These are phyloP conservation scores for Scolanthus callimorphus DNA, from an alignment of 92 coral and sea anemone species.

Conservation along the genomic window DNA sequence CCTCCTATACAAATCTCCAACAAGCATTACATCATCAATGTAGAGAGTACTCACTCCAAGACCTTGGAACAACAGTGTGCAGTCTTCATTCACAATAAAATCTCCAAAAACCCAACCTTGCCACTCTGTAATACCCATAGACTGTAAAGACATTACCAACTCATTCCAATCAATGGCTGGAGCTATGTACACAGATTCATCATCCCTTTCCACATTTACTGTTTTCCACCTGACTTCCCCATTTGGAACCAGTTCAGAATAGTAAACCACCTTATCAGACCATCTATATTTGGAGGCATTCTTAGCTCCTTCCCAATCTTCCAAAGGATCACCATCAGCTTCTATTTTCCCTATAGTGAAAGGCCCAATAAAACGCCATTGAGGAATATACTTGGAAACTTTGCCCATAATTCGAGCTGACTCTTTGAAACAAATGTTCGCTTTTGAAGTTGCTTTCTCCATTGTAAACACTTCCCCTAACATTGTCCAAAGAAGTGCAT, in stretches of 20 bases:
- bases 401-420: slow-evolving; percentile 62
- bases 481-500: slow-evolving; percentile 65
- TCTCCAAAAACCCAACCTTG: slow-evolving; percentile 96
- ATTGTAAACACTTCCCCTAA: slow-evolving; percentile 68
- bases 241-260: slow-evolving; percentile 67
- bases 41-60: slow-evolving; percentile 77
- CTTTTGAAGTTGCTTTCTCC: slow-evolving; percentile 46
- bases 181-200: slow-evolving; percentile 42
- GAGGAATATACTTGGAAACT: slow-evolving; percentile 53
- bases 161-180: slow-evolving; percentile 77
- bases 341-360: slow-evolving; percentile 89
- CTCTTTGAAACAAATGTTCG: slow-evolving; percentile 82
- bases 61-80: slow-evolving; percentile 62
- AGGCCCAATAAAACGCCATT: slow-evolving; percentile 95
- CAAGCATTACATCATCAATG: slow-evolving; percentile 57
- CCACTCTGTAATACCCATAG: slow-evolving; percentile 90
- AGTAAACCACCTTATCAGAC: slow-evolving; percentile 48
- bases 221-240: slow-evolving; percentile 75
- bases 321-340: slow-evolving; percentile 95
- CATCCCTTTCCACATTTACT: slow-evolving; percentile 27
- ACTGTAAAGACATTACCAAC: slow-evolving; percentile 65
- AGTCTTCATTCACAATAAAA: slow-evolving; percentile 72
- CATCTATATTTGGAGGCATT: slow-evolving; percentile 66
- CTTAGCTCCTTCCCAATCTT: slow-evolving; percentile 84
- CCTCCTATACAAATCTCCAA: slow-evolving; percentile 85